phyloP scores from a whole-genome alignment of 2,113 vertebrate species.

The Sus scrofa region DNA sequence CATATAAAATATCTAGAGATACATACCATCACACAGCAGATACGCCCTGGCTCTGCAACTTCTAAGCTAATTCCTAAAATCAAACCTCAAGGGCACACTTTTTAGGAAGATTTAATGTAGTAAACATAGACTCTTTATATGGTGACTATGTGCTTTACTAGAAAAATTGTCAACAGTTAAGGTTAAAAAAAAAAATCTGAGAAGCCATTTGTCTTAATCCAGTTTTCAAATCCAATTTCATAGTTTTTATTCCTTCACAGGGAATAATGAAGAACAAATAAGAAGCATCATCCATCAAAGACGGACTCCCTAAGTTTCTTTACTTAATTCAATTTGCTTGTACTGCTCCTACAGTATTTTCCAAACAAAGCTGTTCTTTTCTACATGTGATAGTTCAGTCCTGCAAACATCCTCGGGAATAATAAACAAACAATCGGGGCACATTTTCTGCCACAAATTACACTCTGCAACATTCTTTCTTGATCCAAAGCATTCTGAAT shows the following conservation, averaged over 20 bases:
- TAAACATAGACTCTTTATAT: constrained; percentile 24
- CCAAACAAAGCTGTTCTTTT: constrained; percentile 50
- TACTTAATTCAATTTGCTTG: constrained; percentile 62
- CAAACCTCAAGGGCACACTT: not conserved
- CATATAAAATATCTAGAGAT: not conserved
- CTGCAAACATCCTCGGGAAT: not conserved
- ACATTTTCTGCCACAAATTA: constrained; percentile 37
- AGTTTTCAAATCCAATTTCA: constrained; percentile 76
- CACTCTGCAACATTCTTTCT: not conserved
- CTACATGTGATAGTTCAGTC: not conserved
- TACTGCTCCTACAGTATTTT: constrained; percentile 49
- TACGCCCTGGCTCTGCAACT: not conserved
- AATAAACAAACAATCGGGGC: constrained; percentile 48
- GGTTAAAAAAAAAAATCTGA: constrained; percentile 13
- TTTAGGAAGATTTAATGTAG: constrained; percentile 30
- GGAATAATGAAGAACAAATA: constrained; percentile 71
- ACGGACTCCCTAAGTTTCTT: constrained; percentile 49
- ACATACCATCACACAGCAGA: not conserved
- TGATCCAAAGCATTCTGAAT: not conserved
- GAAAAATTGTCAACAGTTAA: constrained; percentile 6
- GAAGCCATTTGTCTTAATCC: constrained; percentile 71
- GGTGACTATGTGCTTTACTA: constrained; percentile 52
- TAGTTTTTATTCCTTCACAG: constrained; percentile 70
- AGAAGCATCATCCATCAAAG: constrained; percentile 45
- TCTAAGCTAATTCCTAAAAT: constrained; percentile 13